Percentiles rank a stretch among this genome's conserved stretches.
Conservation (phyloP, 2,888 invertebrate species). For the Chalcosyrphus nemorum region DNA sequence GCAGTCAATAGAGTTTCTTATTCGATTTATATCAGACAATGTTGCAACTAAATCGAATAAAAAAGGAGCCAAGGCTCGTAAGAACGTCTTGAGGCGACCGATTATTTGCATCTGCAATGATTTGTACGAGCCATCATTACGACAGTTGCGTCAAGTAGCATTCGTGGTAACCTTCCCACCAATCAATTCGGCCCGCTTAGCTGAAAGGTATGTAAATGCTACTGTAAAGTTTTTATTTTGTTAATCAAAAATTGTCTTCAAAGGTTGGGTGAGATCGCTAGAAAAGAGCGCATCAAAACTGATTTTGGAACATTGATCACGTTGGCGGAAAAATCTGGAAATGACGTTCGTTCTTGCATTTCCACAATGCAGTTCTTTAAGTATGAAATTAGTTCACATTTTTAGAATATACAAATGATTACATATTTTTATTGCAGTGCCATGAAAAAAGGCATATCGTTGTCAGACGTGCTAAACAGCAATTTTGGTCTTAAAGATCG, state of each 20-base stretch:
- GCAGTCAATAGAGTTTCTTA: constrained; percentile 92
- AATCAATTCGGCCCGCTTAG: constrained; percentile 84
- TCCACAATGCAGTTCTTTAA: constrained; percentile 91
- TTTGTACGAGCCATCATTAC: constrained; percentile 92
- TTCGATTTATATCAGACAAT: constrained; percentile 89
- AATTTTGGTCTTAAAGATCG: constrained; percentile 94
- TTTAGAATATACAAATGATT: no score
- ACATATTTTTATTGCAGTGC: constrained; percentile 72
- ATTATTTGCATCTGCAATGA: constrained; percentile 99
- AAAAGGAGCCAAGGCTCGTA: constrained; percentile 83
- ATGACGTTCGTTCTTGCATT: constrained; percentile 96
- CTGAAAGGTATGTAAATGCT: constrained; percentile 81
- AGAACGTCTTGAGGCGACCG: constrained; percentile 89
- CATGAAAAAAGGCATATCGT: constrained; percentile 79
- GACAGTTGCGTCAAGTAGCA: constrained; percentile 90
- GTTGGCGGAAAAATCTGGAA: constrained; percentile 91
- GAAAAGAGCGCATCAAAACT: constrained; percentile 86
- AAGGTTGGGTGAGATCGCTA: constrained; percentile 87
- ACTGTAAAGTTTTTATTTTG: no score
- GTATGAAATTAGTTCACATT: constrained; percentile 75
- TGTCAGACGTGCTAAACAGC: constrained; percentile 85
- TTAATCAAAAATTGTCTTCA: constrained; percentile 52
- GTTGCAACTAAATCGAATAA: constrained; percentile 79
- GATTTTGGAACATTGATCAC: constrained; percentile 88
- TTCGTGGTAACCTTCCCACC: constrained; percentile 88